These are phyloP conservation scores for Parnassius glacialis DNA, from an alignment of 2,888 invertebrate genomes.

Conservation along the genomic window DNA sequence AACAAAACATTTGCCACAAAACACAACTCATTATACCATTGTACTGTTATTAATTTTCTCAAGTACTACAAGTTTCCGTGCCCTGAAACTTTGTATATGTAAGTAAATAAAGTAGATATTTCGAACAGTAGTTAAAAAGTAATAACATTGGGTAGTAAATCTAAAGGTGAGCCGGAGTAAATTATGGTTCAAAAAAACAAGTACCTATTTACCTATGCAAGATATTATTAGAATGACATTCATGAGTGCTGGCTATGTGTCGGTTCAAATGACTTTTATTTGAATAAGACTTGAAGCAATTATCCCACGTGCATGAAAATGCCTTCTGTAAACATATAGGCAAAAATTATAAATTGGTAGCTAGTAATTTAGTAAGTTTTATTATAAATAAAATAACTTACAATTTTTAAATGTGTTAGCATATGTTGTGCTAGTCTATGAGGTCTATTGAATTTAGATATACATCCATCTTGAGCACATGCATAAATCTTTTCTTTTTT, in stretches of 20 bases:
- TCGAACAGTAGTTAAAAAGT: no score
- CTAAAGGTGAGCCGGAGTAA: no score
- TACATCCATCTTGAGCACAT: constrained; percentile 72
- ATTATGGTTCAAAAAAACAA: no score
- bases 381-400: constrained; percentile 47
- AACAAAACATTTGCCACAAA: no score
- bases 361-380: background rate
- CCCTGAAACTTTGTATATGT: no score
- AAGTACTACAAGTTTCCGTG: no score
- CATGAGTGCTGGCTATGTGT: constrained; percentile 74
- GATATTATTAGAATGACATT: constrained; percentile 47
- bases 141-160: no score
- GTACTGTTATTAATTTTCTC: no score
- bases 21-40: no score
- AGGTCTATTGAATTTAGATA: constrained; percentile 71
- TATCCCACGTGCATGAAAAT: constrained; percentile 78
- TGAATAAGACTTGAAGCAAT: constrained; percentile 82
- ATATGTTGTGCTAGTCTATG: constrained; percentile 79
- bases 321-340: constrained; percentile 67
- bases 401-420: constrained; percentile 79
- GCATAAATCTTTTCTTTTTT: constrained; percentile 48
- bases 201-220: constrained; percentile 50
- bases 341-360: background rate
- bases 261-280: constrained; percentile 82
- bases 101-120: no score